Evolutionary conservation across 1,140 invertebrate species (phyloP).

Genomic region (Lycorma delicatula): DNA sequence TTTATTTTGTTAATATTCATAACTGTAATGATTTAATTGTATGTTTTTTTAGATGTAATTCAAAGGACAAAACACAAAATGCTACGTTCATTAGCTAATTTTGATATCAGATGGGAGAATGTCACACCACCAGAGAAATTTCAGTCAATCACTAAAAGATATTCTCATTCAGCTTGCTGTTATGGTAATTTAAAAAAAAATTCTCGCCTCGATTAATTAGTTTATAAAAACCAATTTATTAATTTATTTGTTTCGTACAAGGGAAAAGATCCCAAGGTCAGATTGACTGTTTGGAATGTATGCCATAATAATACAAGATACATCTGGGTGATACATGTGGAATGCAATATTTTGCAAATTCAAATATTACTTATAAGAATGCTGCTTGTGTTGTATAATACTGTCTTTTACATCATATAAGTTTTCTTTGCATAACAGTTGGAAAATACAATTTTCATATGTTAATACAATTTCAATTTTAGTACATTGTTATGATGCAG

Average conservation of each 20-base stretch:
- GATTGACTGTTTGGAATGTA: no score
- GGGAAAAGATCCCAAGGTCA: neutral
- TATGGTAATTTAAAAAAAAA: slow-evolving; percentile 38
- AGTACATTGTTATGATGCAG: no score
- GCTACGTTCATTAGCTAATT: slow-evolving; percentile 54
- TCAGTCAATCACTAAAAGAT: slow-evolving; percentile 74
- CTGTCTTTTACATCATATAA: no score
- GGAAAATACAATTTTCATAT: no score
- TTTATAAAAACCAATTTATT: neutral
- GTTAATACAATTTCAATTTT: no score
- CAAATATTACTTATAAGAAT: no score
- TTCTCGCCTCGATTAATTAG: neutral
- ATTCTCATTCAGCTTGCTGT: slow-evolving; percentile 84
- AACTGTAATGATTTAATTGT: neutral
- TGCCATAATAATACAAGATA: no score
- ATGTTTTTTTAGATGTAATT: slow-evolving; percentile 55
- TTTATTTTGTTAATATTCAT: neutral
- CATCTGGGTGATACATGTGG: no score
- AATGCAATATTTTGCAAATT: no score
- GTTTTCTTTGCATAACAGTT: no score
- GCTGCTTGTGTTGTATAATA: no score
- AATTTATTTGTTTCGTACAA: neutral
- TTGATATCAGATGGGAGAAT: slow-evolving; percentile 59
- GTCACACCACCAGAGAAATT: slow-evolving; percentile 44
- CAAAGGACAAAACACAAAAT: slow-evolving; percentile 56